A percentile compares a stretch with the other conserved stretches of the same genome.
Evolutionary conservation across 1,140 invertebrate species (phyloP).

Genomic region (Heliconius eleuchia): DNA sequence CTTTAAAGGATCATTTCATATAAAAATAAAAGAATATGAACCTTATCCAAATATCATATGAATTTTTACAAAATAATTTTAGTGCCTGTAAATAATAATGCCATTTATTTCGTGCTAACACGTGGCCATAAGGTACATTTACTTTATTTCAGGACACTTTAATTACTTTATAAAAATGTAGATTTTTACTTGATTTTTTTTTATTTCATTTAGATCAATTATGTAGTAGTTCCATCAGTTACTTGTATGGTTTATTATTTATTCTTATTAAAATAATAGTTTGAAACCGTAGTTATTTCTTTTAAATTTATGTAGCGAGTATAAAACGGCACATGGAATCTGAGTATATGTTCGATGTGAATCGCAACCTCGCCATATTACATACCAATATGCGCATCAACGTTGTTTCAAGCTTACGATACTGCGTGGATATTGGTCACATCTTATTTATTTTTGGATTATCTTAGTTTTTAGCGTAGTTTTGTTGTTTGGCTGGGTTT

Average conservation of each 20-base stretch:
- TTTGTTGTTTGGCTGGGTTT: too few species aligned
- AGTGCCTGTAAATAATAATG: slow-evolving; percentile 41
- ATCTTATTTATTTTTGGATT: slow-evolving; percentile 24
- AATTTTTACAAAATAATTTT: slow-evolving; percentile 52
- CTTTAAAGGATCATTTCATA: too few species aligned
- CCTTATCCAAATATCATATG: background rate
- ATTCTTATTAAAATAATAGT: background rate
- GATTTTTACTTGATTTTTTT: background rate
- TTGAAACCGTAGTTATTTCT: background rate
- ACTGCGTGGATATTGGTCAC: slow-evolving; percentile 61
- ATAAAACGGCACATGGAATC: slow-evolving; percentile 35
- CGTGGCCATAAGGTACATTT: slow-evolving; percentile 36
- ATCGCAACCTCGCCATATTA: slow-evolving; percentile 61
- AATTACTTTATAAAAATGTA: slow-evolving; percentile 46
- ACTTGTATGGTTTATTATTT: background rate
- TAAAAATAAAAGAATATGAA: background rate
- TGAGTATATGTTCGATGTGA: slow-evolving; percentile 40
- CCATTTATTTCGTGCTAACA: slow-evolving; percentile 23
- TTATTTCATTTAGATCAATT: background rate
- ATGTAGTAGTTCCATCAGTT: background rate
- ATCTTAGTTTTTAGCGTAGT: background rate
- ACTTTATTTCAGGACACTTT: slow-evolving; percentile 41
- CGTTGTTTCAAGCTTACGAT: slow-evolving; percentile 41
- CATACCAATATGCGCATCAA: slow-evolving; percentile 54
- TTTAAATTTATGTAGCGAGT: slow-evolving; percentile 23